Conservation (phyloP, 2,113 vertebrate species). For the Fukomys damarensis region DNA sequence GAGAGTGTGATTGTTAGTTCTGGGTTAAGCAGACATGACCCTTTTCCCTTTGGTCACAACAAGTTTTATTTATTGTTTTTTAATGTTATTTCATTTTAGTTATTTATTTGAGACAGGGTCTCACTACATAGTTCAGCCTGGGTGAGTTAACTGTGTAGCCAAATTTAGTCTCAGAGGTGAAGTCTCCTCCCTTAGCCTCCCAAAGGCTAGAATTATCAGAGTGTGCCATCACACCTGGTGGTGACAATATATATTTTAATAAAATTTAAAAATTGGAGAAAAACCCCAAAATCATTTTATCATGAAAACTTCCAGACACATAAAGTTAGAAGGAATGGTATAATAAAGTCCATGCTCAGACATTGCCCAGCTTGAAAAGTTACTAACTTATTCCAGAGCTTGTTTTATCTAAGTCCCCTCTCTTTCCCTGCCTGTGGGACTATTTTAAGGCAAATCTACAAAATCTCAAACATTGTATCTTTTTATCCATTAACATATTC, state of each 20-base stretch:
- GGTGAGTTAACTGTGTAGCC: too few relatives aligned
- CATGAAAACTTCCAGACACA: neutral
- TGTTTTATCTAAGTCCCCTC: neutral
- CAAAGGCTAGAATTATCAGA: too few relatives aligned
- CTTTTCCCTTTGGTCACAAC: neutral
- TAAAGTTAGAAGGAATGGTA: neutral
- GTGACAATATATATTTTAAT: neutral
- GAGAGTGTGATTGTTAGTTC: neutral
- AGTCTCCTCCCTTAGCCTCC: too few relatives aligned
- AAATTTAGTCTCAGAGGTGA: too few relatives aligned
- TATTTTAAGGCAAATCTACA: neutral
- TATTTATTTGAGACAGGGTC: too few relatives aligned
- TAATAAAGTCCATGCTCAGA: neutral
- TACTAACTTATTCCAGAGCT: neutral
- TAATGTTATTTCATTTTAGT: too few relatives aligned
- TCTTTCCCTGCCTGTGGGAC: neutral
- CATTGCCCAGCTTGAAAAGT: neutral
- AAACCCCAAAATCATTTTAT: neutral
- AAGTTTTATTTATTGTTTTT: too few relatives aligned
- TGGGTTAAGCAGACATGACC: neutral
- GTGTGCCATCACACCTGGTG: too few relatives aligned
- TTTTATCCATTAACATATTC: neutral
- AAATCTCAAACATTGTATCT: neutral
- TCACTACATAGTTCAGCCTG: too few relatives aligned
- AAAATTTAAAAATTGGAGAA: neutral